Evolutionary conservation across 2,113 vertebrate species (phyloP).

Genomic region (Colossoma macropomum): DNA sequence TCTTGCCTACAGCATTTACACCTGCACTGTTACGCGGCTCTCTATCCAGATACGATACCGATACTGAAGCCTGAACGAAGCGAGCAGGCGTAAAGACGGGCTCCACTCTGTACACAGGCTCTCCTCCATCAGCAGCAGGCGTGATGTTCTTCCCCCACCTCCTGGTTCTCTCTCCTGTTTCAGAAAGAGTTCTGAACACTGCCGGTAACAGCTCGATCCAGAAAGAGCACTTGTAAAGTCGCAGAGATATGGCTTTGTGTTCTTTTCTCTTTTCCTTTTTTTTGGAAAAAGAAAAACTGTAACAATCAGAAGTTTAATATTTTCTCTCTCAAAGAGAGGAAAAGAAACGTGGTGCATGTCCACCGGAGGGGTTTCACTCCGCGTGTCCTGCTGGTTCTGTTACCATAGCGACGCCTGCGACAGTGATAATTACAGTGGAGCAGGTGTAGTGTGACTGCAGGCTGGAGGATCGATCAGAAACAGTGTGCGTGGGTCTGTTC

Average conservation of each 20-base stretch:
- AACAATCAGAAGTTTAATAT: slow-evolving; percentile 61
- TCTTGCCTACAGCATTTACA: no score
- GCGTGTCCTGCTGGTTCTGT: slow-evolving; percentile 71
- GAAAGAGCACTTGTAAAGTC: slow-evolving; percentile 80
- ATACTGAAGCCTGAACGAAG: no score
- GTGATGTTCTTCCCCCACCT: slow-evolving; percentile 29
- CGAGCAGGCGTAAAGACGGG: no score
- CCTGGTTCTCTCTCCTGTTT: slow-evolving; percentile 44
- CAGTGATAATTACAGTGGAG: slow-evolving; percentile 67
- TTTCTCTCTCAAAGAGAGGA: slow-evolving; percentile 11
- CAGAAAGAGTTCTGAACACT: slow-evolving; percentile 67
- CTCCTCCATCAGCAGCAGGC: slow-evolving; percentile 13
- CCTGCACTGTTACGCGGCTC: no score
- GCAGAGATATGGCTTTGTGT: slow-evolving; percentile 61
- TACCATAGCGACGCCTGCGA: slow-evolving; percentile 70
- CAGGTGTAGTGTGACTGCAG: slow-evolving; percentile 68
- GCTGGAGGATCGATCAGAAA: slow-evolving; percentile 30
- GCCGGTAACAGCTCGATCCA: slow-evolving; percentile 81
- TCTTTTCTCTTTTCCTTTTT: slow-evolving; percentile 39
- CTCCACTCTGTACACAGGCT: no score
- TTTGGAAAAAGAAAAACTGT: no score
- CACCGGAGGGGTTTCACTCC: neutral
- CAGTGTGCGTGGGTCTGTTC: slow-evolving; percentile 49
- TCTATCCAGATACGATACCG: no score
- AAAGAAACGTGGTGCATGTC: neutral